These are phyloP conservation scores for Folsomia candida DNA, from an alignment of 2,888 invertebrate species.

Conservation along the genomic window DNA sequence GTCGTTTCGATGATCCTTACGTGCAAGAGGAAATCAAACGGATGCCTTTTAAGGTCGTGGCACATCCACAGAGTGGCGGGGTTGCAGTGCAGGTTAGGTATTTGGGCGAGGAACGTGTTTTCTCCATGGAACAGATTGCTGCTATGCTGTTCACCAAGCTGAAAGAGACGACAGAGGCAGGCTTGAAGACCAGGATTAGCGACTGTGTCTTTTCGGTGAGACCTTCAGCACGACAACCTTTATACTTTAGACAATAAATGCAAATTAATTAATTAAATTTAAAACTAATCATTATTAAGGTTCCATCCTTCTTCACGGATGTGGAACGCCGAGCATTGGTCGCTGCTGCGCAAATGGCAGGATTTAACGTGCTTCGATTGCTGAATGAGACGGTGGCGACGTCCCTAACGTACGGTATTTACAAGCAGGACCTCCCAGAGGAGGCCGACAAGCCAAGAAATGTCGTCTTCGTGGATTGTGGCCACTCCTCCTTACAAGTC, in stretches of 20 bases:
- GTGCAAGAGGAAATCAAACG: slow-evolving; percentile 78
- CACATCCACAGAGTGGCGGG: slow-evolving; percentile 70
- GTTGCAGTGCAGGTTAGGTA: slow-evolving; percentile 79
- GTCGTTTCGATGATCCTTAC: slow-evolving; percentile 82
- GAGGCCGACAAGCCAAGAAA: slow-evolving; percentile 84
- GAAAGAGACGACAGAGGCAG: slow-evolving; percentile 82
- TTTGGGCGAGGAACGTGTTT: slow-evolving; percentile 77
- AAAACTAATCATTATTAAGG: no score
- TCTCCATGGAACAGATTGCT: slow-evolving; percentile 89
- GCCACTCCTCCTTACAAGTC: slow-evolving; percentile 87
- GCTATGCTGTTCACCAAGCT: slow-evolving; percentile 97
- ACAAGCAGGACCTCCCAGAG: slow-evolving; percentile 91
- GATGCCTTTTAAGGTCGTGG: slow-evolving; percentile 74
- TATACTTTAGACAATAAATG: no score
- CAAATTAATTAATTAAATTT: no score
- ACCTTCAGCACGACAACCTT: no score
- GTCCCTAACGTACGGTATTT: slow-evolving; percentile 94
- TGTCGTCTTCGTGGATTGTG: slow-evolving; percentile 95
- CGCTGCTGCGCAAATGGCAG: slow-evolving; percentile 88
- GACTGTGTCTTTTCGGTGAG: slow-evolving; percentile 86
- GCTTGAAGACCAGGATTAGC: slow-evolving; percentile 84
- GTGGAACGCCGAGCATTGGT: slow-evolving; percentile 86
- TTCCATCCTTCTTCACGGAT: slow-evolving; percentile 92
- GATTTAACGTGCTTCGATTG: slow-evolving; percentile 86
- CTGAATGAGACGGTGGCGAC: slow-evolving; percentile 98